These are phyloP conservation scores for Leptinotarsa texana DNA, from an alignment of 1,140 invertebrate species.

Conservation along the genomic window DNA sequence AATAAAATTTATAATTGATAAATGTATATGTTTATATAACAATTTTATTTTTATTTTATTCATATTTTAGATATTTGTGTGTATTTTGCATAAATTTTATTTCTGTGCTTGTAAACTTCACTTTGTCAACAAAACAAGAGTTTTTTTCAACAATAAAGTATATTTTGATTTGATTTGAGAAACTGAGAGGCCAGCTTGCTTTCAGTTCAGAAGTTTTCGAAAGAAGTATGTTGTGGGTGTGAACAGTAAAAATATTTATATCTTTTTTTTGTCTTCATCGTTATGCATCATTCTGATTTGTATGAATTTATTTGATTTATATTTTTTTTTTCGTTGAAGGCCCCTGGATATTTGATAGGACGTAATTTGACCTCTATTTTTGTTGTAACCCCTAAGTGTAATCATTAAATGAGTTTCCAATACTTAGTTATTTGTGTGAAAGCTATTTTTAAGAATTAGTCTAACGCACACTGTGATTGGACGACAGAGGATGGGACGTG, in stretches of 20 bases:
- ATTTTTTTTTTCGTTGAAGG: not conserved
- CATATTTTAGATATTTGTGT: no score
- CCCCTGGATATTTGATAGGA: not conserved
- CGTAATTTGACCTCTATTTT: not conserved
- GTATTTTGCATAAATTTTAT: no score
- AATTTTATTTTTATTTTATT: no score
- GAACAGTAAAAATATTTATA: not conserved
- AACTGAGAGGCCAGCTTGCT: not conserved
- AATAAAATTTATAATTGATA: no score
- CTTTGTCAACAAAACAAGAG: no score
- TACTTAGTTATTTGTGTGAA: not conserved
- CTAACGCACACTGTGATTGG: no score
- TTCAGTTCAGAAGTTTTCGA: not conserved
- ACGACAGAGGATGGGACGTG: no score
- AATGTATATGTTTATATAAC: no score
- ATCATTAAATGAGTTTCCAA: not conserved
- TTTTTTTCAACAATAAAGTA: no score
- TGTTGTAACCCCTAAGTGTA: not conserved
- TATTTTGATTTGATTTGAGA: not conserved
- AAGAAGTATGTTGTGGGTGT: not conserved
- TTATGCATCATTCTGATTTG: not conserved
- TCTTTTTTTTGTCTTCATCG: not conserved
- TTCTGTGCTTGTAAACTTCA: no score
- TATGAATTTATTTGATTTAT: not conserved
- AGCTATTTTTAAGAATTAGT: no score